A percentile compares a stretch with the other conserved stretches of the same genome.
Evolutionary conservation across 2,797 vertebrate species (phyloP).

Genomic region (Gouania willdenowi): DNA sequence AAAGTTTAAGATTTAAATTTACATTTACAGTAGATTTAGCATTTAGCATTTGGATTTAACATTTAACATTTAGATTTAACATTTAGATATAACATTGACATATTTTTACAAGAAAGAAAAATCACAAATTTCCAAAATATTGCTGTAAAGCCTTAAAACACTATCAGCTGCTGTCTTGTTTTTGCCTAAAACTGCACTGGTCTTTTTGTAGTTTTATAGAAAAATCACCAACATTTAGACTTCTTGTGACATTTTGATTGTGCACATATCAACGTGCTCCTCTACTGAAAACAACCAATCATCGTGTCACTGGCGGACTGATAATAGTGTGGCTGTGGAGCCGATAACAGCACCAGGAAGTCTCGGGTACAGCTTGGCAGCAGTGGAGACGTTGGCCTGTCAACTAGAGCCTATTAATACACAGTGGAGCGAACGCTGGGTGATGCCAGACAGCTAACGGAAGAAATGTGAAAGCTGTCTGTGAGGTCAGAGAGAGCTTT

Average conservation of each 20-base stretch:
- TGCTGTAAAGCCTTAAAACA: too few relatives aligned
- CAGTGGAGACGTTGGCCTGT: constrained; percentile 38
- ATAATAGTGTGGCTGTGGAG: constrained; percentile 55
- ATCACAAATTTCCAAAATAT: too few relatives aligned
- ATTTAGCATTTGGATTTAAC: too few relatives aligned
- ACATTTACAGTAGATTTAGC: too few relatives aligned
- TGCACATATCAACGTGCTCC: constrained; percentile 1
- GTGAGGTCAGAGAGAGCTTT: neutral
- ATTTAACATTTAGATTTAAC: too few relatives aligned
- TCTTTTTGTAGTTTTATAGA: too few relatives aligned
- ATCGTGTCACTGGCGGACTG: constrained; percentile 39
- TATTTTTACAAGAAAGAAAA: too few relatives aligned
- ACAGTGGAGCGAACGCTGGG: constrained; percentile 15
- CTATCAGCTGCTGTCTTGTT: too few relatives aligned
- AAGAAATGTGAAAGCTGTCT: constrained; percentile 17
- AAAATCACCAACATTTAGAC: constrained; percentile 1
- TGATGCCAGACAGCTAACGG: constrained; percentile 30
- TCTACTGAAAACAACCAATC: constrained; percentile 58
- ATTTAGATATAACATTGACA: too few relatives aligned
- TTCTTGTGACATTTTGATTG: constrained; percentile 2
- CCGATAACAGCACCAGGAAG: constrained; percentile 77
- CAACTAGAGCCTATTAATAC: constrained; percentile 69
- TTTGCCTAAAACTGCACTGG: too few relatives aligned
- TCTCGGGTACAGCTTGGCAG: constrained; percentile 34
- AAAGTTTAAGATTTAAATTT: too few relatives aligned